Base-by-base conservation (phyloP, 2,888 invertebrate species). In the Adelognathus sp. region DNA sequence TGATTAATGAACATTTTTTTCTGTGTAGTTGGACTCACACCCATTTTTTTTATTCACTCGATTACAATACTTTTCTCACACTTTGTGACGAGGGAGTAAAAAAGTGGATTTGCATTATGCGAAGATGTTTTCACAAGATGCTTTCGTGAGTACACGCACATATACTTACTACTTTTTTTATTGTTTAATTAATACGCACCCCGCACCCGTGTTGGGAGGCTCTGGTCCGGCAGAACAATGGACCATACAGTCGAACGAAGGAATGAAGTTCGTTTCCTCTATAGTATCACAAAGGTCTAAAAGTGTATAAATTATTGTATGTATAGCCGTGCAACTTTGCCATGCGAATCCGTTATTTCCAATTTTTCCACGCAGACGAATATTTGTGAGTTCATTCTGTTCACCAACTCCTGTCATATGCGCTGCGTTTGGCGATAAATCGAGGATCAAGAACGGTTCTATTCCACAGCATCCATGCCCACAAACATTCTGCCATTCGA, bases 401-500 rank as follows among this genome's bases (percentile, higher is more conserved):
- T 50, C 9, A n/a, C 24, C 41, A 16, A 33, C 58, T 58, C 36
- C 39, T 16, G 33, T 11, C 64, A 46, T 58, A 64, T 31, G 29
- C 41, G n/a, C 63, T 50, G 14, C 7, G 39, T 44, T 60, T 11
- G 27, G 11, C 44, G 33, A 52, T 66, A 7, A 33, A 66, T 50
- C 50, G 4, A 41, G 39, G 46, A 64, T 33, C 70, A 5, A 39
- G 44, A 58, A 44, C 16, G 27, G 33, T 66, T 64, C 50, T 41
- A 36, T 60, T 71, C 61, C 60, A 61, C 61, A 63, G 27, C 24
- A 21, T 46, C 29, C 56, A 58, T 63, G 44, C 56, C 46, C 58
- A n/a, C 27, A 36, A 46, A 33, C 66, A 74, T 66, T 31, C 33
- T 39, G 31, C 50, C 66, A 31, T 67, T 74, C 29, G 66, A 58